Evolutionary conservation across 2,888 invertebrate species (phyloP), one percentile per base, ranked within the genome.

Genomic region (Neria commutata): DNA sequence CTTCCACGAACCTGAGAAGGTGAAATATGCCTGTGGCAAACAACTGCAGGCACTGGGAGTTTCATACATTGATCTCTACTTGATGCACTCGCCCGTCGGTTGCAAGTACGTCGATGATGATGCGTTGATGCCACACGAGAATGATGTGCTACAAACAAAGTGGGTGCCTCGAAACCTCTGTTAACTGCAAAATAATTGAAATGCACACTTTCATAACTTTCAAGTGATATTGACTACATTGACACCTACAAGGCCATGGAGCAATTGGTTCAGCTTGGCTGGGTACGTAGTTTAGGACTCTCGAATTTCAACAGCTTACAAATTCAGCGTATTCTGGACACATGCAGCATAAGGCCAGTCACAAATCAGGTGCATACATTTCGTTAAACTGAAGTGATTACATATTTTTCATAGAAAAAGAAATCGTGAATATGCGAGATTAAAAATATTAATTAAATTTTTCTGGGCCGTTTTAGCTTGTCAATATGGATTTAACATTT

Each of bases 261-360:
- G 77, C 81, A 85, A 17, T 84, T 91, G 5, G 86, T 88, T 3
- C 83, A 86, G 53, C 82, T 85, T 65, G 92, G 92, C 0, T 83
- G 91, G 10, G 85, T 87, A 0, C 88, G 85, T 68, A 89, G 90
- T 67, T 90, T 95, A 72, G 95, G 95, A 0, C 71, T 95, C 3
- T 92, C 92, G 25, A 95, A 95, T 82, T 95, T 95, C 78, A 95
- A 91, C 79, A 86, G 84, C 63, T 80, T 83, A 42, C 95, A 95
- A 81, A 81, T 92, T 3, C 86, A 89, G 51, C 83, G 90, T 55
- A 71, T 95, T n/a, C 73, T 93, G 40, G 83, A 84, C 1, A 83
- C 78, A 2, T 87, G 88, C 5, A 84, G 79, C 49, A 84, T 91
- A 57, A 86, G 86, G 68, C 91, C 91, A 0, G 88, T 84, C 0